Base-by-base conservation (phyloP, 2,113 vertebrate species). In the Callaeas wilsoni region DNA sequence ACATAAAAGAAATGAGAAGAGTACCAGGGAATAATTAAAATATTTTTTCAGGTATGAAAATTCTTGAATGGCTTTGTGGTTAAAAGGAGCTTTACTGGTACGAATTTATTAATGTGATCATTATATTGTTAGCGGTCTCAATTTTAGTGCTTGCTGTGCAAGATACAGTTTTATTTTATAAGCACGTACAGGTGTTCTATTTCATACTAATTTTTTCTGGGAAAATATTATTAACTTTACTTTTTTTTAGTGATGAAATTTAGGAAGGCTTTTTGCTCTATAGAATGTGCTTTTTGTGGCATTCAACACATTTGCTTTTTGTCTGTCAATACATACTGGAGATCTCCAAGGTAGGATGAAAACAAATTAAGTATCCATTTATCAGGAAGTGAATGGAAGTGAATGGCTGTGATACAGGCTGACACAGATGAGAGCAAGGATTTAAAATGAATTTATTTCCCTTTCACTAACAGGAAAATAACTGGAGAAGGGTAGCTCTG, bases 401-500 rank as follows among this genome's bases (percentile, higher is more conserved):
- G 13, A 32, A 37, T 52, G 13, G 5, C 25, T 79, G 33, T 52
- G 57, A 68, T 87, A 56, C 11, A n/a, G 18, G 6, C 62, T 79
- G 57, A 26, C 0, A 0, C 16, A 82, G 53, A 64, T 49, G 63
- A 41, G 37, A 91, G n/a, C 15, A 35, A 49, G 32, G 37, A n/a
- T 68, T 91, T 68, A 41, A 57, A 87, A 81, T 33, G 57, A 65
- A 63, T 71, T 49, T 75, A 67, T 82, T 71, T 82, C 9, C 13
- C 13, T 68, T 56, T 87, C 17, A 8, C n/a, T 56, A 75, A 41
- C 4, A 64, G 27, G 16, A 56, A 59, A 84, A 94, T 30, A 89
- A 39, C 33, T 87, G 46, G 70, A 82, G 74, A 81, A 76, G 57
- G 52, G 44, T 73, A 64, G 65, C 44, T 82, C 84, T 87, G 87